Base-by-base conservation (phyloP, 2,888 invertebrate species). In the Sinopyrophorus schimmeli region DNA sequence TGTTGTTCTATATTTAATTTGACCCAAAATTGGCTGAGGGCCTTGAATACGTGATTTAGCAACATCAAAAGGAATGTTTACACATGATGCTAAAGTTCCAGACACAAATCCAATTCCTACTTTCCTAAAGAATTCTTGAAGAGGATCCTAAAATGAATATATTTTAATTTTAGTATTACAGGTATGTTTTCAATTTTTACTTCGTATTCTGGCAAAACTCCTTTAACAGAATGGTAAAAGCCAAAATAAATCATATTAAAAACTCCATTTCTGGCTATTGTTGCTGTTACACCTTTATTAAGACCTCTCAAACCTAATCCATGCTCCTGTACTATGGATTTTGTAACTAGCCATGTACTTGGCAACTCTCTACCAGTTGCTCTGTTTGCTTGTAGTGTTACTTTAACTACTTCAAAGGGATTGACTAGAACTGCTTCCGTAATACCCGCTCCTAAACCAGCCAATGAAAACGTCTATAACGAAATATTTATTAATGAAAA, bases 231-330 rank as follows among this genome's bases (percentile, higher is more conserved):
- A 74, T 95, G 92, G 72, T 96, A 96, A 70, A 95, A 91, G 20
- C 96, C 93, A 69, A 97, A 95, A 73, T 96, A 97, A 34, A 94
- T 81, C 83, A 89, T 89, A 71, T 96, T 97, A 71, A 94, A 96
- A 3, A 89, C 78, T 1, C 92, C 93, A 76, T 95, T 93, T 59
- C 96, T 80, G 4, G 86, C 86, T 64, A 95, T 82, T 1, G 95
- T 96, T 0, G 95, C 89, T 0, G 90, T 87, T 0, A 96, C 72
- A 1, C 95, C 96, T 72, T 90, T 92, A 67, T 91, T 90, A 0
- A 95, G 76, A 0, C 94, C 95, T 54, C 77, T 77, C 0, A 81
- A 78, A 0, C 94, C 93, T 11, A 92, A 76, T 0, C 96, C 96
- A 63, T 84, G 75, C 35, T 82, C 80, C 44, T 79, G 75, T 0